These are phyloP conservation scores for Mareca penelope DNA, from an alignment of 2,797 vertebrate genomes.

Conservation along the genomic window DNA sequence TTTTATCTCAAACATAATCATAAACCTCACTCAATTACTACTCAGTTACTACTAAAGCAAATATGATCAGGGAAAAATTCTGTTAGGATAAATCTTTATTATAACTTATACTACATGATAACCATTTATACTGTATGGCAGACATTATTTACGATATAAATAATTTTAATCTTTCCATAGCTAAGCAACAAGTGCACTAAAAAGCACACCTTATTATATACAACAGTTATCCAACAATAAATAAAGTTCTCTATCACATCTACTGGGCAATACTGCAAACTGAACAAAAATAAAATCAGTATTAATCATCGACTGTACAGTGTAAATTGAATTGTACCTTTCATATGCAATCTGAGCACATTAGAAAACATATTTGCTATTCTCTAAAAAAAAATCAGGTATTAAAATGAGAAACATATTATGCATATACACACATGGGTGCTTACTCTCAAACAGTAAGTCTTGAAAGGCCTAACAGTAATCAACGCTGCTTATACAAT, in stretches of 20 bases:
- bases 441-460: background rate
- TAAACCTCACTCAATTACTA: background rate
- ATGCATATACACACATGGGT: background rate
- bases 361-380: fast-evolving
- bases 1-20: background rate
- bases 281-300: background rate
- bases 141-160: background rate
- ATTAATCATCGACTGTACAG: fast-evolving
- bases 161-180: background rate
- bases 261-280: background rate
- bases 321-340: background rate
- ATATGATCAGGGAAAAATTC: background rate
- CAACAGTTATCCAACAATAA: fast-evolving
- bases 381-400: background rate
- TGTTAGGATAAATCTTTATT: background rate
- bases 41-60: background rate
- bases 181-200: fast-evolving
- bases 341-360: background rate
- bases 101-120: background rate
- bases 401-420: background rate
- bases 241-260: background rate
- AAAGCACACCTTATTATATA: fast-evolving
- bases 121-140: background rate
- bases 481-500: background rate
- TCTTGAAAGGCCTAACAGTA: background rate